Base-by-base conservation (phyloP, 2,888 invertebrate genomes). In the Ormyrus thymus region DNA sequence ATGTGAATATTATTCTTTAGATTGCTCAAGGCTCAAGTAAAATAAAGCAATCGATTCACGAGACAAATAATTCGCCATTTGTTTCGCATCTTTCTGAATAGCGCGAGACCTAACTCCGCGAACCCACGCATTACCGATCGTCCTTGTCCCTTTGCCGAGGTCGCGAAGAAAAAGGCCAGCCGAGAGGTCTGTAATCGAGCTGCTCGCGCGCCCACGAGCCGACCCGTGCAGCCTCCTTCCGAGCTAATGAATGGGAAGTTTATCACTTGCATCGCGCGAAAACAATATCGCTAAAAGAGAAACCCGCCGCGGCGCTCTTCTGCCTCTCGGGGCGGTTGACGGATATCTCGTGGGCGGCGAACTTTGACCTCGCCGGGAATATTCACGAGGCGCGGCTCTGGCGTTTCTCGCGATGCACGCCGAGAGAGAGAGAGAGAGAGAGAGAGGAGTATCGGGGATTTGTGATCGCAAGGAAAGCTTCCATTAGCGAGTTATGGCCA, bases 211-310 rank as follows among this genome's bases (percentile, higher is more conserved):
- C 58, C 48, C 43, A 62, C 48, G 62, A 62, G 7, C n/a, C 10
- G 43, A 43, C 59, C n/a, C 46, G 59, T 50, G 13, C 51, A 13
- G 13, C 43, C 45, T 58, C 56, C 50, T 13, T n/a, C 29, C 46
- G 4, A 15, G 56, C 78, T 68, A 73, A 73, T 68, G 62, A 78
- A 66, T 68, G 66, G 66, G n/a, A 66, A 66, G 72, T 72, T 78
- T 78, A 56, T 71, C 66, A 64, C 69, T 73, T 62, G 72, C 72
- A 68, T 77, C 51, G 69, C 62, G 68, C 51, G 59, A 73, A 78
- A 74, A 74, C 64, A 70, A 74, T 70, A 74, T 65, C 64, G 62
- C 15, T 45, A 10, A 6, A n/a, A 5, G 46, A 48, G 13, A 6
- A 13, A 45, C 53, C 45, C 13, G 45, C 13, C n/a, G 43, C 29